phyloP scores from a whole-genome alignment of 2,797 vertebrate genomes.

The Trachurus trachurus region DNA sequence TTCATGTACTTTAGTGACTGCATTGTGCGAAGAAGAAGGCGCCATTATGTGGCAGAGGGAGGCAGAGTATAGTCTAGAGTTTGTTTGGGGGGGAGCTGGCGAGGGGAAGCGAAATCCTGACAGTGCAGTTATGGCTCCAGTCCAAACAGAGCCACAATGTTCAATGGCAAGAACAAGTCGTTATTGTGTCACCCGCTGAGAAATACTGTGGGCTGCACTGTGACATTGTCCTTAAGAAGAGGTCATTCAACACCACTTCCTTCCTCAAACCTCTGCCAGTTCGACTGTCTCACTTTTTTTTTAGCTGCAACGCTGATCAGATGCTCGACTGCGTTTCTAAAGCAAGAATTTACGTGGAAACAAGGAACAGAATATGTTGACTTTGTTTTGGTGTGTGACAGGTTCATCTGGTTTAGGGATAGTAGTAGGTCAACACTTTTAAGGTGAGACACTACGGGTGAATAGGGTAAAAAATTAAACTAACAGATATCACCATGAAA shows the following conservation, averaged over 20 bases:
- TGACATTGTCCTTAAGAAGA: slow-evolving; percentile 67
- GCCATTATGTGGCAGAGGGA: slow-evolving; percentile 48
- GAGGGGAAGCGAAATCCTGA: slow-evolving; percentile 52
- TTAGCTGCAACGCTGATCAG: slow-evolving; percentile 1
- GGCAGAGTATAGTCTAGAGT: slow-evolving; percentile 53
- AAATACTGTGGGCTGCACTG: slow-evolving; percentile 57
- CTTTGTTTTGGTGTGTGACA: background rate
- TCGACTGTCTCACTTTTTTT: background rate
- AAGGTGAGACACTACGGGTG: too few relatives aligned
- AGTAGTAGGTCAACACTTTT: background rate
- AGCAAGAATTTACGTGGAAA: background rate
- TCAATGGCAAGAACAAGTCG: slow-evolving; percentile 74
- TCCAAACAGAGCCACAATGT: slow-evolving; percentile 64
- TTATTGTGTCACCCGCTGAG: slow-evolving; percentile 76
- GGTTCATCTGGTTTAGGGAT: background rate
- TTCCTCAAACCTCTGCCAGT: slow-evolving; percentile 46
- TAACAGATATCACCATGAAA: too few relatives aligned
- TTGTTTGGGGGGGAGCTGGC: slow-evolving; percentile 60
- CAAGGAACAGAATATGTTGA: background rate
- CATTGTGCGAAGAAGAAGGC: slow-evolving; percentile 68
- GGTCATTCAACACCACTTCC: slow-evolving; percentile 71
- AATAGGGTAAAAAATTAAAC: too few relatives aligned
- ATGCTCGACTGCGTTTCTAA: background rate
- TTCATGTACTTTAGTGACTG: slow-evolving; percentile 23
- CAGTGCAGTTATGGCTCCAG: slow-evolving; percentile 50